Evolutionary conservation across 2,888 invertebrate genomes (phyloP).

Genomic region (Lepetodrilus schrolli): DNA sequence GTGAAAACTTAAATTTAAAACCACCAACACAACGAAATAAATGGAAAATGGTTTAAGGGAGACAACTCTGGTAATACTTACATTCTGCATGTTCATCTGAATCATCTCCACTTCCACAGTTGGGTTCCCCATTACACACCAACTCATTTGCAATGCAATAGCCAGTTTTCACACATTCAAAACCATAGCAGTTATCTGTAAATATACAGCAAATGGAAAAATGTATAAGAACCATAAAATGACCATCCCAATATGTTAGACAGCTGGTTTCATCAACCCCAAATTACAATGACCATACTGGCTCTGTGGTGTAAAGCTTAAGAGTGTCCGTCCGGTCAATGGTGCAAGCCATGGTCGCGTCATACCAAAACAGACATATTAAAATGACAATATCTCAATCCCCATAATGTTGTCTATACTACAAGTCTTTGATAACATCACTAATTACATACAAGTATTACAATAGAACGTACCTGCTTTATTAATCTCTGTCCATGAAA

Average conservation of each 20-base stretch:
- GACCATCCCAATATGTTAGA: no score
- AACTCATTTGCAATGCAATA: conserved; percentile 87
- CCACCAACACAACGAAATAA: background rate
- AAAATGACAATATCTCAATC: no score
- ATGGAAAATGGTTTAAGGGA: background rate
- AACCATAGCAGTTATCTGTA: conserved; percentile 62
- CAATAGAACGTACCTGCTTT: conserved; percentile 36
- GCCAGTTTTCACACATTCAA: conserved; percentile 74
- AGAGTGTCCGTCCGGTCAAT: no score
- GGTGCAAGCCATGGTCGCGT: no score
- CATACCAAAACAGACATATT: no score
- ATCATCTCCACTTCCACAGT: conserved; percentile 87
- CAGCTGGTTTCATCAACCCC: no score
- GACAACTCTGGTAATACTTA: conserved; percentile 46
- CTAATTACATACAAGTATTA: background rate
- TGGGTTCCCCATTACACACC: conserved; percentile 85
- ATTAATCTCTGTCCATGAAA: conserved; percentile 93
- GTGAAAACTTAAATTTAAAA: no score
- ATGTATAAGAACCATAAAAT: no score
- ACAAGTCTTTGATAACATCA: no score
- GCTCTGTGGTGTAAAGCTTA: no score
- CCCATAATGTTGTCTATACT: no score
- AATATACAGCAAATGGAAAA: background rate
- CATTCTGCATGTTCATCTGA: conserved; percentile 80
- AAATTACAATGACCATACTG: no score